Evolutionary conservation across 2,797 vertebrate species (phyloP).

Genomic region (Crenichthys baileyi): DNA sequence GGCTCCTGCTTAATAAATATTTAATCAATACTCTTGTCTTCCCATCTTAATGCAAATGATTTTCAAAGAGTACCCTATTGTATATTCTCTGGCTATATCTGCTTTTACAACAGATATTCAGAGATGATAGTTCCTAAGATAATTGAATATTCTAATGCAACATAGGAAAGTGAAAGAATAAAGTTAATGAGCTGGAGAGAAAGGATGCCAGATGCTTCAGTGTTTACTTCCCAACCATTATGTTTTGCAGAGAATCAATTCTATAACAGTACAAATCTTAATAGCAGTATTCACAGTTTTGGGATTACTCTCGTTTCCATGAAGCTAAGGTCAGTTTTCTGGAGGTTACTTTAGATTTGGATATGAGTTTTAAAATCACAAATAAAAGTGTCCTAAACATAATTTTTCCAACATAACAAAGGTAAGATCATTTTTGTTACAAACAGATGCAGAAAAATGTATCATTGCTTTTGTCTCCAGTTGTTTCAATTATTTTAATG

Average conservation of each 20-base stretch:
- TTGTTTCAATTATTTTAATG: neutral
- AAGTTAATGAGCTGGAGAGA: slow-evolving; percentile 28
- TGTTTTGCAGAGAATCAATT: neutral
- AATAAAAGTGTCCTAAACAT: neutral
- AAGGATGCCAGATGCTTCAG: slow-evolving; percentile 32
- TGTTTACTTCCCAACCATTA: slow-evolving; percentile 5
- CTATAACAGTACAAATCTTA: neutral
- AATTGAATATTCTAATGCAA: slow-evolving; percentile 11
- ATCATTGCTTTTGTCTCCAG: neutral
- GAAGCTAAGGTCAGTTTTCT: neutral
- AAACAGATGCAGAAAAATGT: neutral
- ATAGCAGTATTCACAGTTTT: neutral
- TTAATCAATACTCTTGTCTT: slow-evolving; percentile 50
- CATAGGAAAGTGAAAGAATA: slow-evolving; percentile 34
- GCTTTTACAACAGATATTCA: slow-evolving; percentile 20
- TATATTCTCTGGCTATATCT: neutral
- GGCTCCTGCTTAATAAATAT: slow-evolving; percentile 55
- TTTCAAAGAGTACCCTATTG: slow-evolving; percentile 16
- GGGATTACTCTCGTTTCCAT: neutral
- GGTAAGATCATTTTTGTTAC: neutral
- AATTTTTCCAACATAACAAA: too few relatives aligned
- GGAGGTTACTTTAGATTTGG: neutral
- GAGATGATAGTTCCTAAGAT: slow-evolving; percentile 8
- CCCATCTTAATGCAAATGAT: slow-evolving; percentile 31
- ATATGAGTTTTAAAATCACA: neutral